Evolutionary conservation across 2,888 invertebrate genomes (phyloP).

Genomic region (Mantis religiosa): DNA sequence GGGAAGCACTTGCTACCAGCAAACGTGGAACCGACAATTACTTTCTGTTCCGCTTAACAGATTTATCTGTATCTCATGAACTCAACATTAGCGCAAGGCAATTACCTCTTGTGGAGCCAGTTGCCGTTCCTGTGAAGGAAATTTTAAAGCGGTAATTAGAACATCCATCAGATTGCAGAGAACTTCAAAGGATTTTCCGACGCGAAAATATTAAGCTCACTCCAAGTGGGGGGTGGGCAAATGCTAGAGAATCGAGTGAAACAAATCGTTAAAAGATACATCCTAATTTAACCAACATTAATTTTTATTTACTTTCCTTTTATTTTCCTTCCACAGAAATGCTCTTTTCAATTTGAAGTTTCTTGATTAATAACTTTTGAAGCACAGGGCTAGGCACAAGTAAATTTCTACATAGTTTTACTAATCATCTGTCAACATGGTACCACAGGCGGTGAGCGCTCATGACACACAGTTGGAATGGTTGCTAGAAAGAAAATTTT

Average conservation of each 20-base stretch:
- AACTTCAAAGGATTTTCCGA: conserved; percentile 6
- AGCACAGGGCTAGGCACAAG: too few relatives aligned
- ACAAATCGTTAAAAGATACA: background rate
- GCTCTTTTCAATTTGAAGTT: too few relatives aligned
- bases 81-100: background rate
- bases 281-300: background rate
- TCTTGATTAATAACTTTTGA: too few relatives aligned
- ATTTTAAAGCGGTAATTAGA: conserved; percentile 8
- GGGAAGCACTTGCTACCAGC: background rate
- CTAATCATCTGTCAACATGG: too few relatives aligned
- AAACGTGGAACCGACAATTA: background rate
- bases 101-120: background rate
- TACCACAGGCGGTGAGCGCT: too few relatives aligned
- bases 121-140: background rate
- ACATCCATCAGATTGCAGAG: background rate
- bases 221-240: background rate
- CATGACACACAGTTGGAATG: too few relatives aligned
- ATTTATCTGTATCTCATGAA: background rate
- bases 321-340: background rate
- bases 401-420: too few relatives aligned
- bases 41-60: background rate
- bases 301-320: background rate
- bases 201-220: background rate
- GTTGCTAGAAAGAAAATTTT: too few relatives aligned
- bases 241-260: background rate